These are phyloP conservation scores for Asteroscopus sphinx DNA, from an alignment of 2,888 invertebrate genomes.

Conservation along the genomic window DNA sequence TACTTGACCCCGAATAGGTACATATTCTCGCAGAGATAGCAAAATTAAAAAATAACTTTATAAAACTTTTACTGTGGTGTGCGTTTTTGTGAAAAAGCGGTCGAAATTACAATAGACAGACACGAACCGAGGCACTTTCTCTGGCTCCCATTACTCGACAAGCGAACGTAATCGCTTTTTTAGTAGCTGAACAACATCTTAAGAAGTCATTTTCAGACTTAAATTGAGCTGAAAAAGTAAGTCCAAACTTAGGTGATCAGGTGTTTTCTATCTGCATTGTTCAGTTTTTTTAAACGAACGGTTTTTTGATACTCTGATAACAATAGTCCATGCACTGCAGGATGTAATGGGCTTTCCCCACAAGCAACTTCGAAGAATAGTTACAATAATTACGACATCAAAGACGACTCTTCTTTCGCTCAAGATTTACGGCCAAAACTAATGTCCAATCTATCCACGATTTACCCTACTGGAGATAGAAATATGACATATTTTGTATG, in stretches of 20 bases:
- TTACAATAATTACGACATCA: no score
- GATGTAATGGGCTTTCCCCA: no score
- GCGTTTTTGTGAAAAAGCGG: conserved; percentile 56
- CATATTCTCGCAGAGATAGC: conserved; percentile 29
- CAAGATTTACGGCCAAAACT: no score
- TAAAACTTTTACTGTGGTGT: conserved; percentile 55
- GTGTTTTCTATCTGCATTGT: conserved; percentile 3
- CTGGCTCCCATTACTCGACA: conserved; percentile 27
- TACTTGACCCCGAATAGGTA: conserved; percentile 12
- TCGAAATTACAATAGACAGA: conserved; percentile 53
- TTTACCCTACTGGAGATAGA: no score
- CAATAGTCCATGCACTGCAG: no score
- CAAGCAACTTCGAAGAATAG: no score
- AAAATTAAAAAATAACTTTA: conserved; percentile 49
- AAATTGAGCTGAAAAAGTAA: conserved; percentile 16
- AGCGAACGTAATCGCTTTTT: conserved; percentile 44
- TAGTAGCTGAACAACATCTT: conserved; percentile 36
- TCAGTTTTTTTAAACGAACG: neutral
- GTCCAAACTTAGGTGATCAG: conserved; percentile 1
- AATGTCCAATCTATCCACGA: no score
- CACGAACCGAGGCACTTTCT: conserved; percentile 52
- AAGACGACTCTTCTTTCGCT: no score
- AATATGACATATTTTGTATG: no score
- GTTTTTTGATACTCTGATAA: no score
- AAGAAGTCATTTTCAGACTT: conserved; percentile 15